Conservation (phyloP, 2,888 invertebrate species). For the Prionchulus punctatus region DNA sequence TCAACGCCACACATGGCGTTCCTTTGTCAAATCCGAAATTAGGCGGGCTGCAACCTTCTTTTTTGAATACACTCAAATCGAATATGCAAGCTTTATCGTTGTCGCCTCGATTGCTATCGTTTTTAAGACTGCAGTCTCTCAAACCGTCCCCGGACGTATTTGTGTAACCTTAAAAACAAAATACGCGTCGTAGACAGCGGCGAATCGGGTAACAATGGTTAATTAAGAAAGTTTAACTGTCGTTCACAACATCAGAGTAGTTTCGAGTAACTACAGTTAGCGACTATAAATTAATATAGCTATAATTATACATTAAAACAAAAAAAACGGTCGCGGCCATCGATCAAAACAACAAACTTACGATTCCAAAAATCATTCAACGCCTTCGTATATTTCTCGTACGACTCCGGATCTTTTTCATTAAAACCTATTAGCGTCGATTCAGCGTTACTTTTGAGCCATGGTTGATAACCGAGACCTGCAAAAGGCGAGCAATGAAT, state of each 20-base stretch:
- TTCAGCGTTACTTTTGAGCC: conserved; percentile 79
- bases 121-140: background rate
- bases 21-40: conserved; percentile 69
- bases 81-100: background rate
- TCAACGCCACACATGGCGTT: conserved; percentile 82
- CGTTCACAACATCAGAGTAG: too few species aligned
- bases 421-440: conserved; percentile 92
- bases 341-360: conserved; percentile 4
- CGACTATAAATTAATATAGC: too few species aligned
- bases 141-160: background rate
- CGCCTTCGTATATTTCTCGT: conserved; percentile 20
- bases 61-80: background rate
- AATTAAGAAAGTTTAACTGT: too few species aligned
- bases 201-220: too few species aligned
- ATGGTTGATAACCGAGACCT: conserved; percentile 92
- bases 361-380: conserved; percentile 21
- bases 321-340: too few species aligned
- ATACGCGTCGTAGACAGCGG: too few species aligned
- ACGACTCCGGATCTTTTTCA: conserved; percentile 28
- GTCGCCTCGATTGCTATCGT: background rate
- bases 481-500: conserved; percentile 17
- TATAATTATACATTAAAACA: background rate
- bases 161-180: background rate
- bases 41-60: conserved; percentile 16
- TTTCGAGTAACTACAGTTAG: too few species aligned